phyloP scores from a whole-genome alignment of 2,888 invertebrate species.

The Homarus gammarus region DNA sequence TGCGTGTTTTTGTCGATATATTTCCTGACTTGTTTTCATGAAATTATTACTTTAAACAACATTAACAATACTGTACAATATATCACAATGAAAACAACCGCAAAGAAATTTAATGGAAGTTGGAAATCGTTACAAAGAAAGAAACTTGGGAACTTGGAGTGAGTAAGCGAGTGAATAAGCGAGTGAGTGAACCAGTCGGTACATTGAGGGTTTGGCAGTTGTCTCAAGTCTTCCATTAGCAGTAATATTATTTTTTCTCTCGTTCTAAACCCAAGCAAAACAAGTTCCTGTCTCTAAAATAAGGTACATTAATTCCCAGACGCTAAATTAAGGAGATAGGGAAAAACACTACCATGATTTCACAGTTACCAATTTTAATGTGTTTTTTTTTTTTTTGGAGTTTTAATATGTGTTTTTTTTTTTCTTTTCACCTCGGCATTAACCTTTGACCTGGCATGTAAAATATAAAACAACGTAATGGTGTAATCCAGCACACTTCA shows the following conservation, averaged over 20 bases:
- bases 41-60: too few relatives aligned
- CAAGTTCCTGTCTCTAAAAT: background rate
- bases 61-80: too few relatives aligned
- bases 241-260: too few relatives aligned
- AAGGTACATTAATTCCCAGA: background rate
- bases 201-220: background rate
- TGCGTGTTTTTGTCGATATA: too few relatives aligned
- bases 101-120: conserved; percentile 1
- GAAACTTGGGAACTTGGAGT: background rate
- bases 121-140: too few relatives aligned
- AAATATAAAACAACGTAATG: background rate
- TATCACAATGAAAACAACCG: too few relatives aligned
- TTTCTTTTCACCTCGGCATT: background rate
- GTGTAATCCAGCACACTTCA: background rate
- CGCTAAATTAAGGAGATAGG: background rate
- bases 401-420: too few relatives aligned
- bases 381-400: background rate
- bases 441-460: background rate
- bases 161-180: background rate
- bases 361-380: background rate
- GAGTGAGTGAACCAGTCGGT: too few relatives aligned
- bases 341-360: background rate
- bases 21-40: too few relatives aligned
- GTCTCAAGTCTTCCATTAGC: background rate
- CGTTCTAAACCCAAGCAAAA: background rate